Conservation (phyloP, 23 tunicate genomes). For the Corella eumyota region DNA sequence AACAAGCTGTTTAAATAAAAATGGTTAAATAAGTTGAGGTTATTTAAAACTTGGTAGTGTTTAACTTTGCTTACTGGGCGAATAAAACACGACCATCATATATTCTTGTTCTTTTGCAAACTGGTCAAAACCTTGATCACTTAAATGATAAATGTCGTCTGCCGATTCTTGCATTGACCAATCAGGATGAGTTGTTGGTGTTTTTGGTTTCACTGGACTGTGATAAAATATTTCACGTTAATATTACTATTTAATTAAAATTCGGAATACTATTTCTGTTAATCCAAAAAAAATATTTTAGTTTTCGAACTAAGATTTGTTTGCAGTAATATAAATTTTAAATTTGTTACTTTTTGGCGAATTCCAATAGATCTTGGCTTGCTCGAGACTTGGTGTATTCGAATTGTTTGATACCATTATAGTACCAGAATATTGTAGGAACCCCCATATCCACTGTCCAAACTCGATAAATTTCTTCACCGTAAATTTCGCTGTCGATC, state of each 20-base stretch:
- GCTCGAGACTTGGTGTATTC: conserved; percentile 69
- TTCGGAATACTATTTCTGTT: too few species aligned
- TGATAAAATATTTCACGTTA: neutral
- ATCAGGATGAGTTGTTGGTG: conserved; percentile 19
- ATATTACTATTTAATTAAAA: neutral
- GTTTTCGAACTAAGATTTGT: too few species aligned
- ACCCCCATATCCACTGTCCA: conserved; percentile 64
- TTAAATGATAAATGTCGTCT: conserved; percentile 49
- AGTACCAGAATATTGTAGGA: conserved; percentile 78
- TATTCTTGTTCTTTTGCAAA: conserved; percentile 66
- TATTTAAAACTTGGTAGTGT: neutral
- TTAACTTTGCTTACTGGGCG: conserved; percentile 35
- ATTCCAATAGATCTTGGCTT: conserved; percentile 25
- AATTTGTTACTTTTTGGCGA: conserved; percentile 60
- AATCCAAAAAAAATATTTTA: too few species aligned
- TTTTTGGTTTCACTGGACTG: conserved; percentile 48
- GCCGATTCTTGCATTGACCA: conserved; percentile 77
- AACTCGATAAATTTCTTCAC: conserved; percentile 36
- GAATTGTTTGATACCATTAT: conserved; percentile 40
- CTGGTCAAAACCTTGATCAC: conserved; percentile 32
- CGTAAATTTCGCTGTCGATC: conserved; percentile 28
- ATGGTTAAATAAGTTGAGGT: conserved; percentile 2
- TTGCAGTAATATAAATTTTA: too few species aligned
- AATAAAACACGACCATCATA: conserved; percentile 69
- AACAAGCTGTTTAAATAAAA: conserved; percentile 18